A percentile compares a stretch with the other conserved stretches of the same genome.
These are phyloP conservation scores for Cherax destructor DNA, from an alignment of 1,140 invertebrate genomes.

Conservation along the genomic window DNA sequence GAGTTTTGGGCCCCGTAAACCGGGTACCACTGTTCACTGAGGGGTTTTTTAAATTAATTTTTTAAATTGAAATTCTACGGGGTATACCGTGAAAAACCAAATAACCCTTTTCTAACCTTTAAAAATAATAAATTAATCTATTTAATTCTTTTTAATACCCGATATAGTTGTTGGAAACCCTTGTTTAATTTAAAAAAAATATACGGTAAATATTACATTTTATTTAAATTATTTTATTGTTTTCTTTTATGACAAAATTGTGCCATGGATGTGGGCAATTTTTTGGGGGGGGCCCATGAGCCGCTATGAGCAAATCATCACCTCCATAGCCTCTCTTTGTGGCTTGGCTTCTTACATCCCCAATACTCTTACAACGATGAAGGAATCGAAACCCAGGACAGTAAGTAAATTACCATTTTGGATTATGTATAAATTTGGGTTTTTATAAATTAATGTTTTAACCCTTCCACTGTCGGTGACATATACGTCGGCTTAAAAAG, in stretches of 20 bases:
- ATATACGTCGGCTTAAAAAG: no score
- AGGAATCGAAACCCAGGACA: constrained; percentile 81
- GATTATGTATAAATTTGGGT: no score
- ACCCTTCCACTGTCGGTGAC: no score
- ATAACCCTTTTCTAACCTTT: no score
- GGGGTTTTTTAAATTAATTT: no score
- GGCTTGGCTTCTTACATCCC: constrained; percentile 76
- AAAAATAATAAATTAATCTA: no score
- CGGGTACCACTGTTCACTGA: no score
- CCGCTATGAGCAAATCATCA: constrained; percentile 86
- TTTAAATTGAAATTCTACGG: no score
- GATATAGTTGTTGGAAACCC: not conserved
- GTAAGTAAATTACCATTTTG: constrained; percentile 78
- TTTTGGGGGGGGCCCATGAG: constrained; percentile 84
- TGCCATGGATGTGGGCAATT: constrained; percentile 59
- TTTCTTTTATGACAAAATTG: constrained; percentile 23
- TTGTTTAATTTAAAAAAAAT: not conserved
- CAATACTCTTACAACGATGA: constrained; percentile 77
- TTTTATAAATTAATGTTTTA: no score
- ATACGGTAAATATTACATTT: not conserved
- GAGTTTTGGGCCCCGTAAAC: no score
- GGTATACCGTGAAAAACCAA: no score
- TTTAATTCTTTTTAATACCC: not conserved
- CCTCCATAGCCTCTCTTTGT: constrained; percentile 77
- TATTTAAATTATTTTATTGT: not conserved